phyloP scores from a whole-genome alignment of 1,140 invertebrate species.

The Drosophila serrata region DNA sequence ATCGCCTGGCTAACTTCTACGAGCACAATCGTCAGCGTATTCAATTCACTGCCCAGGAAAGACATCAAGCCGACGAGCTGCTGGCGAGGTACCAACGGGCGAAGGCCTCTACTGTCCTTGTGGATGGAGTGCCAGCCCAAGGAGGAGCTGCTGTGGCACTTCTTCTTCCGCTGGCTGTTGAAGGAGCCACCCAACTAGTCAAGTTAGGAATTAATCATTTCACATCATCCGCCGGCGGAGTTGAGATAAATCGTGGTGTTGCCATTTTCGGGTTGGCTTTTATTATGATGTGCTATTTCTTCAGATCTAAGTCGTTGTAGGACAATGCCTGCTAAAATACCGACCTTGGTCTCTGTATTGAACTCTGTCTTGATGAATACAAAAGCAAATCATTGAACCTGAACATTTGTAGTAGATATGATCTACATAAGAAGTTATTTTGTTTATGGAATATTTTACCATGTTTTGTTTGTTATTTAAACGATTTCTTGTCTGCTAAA shows the following conservation, averaged over 20 bases:
- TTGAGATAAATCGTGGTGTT: background rate
- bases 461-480: background rate
- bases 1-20: background rate
- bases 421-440: background rate
- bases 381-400: background rate
- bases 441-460: background rate
- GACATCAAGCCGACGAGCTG: background rate
- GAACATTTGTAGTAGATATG: background rate
- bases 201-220: background rate
- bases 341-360: too few relatives aligned
- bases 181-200: background rate
- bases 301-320: conserved; percentile 5
- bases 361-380: background rate
- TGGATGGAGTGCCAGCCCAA: background rate
- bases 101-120: background rate
- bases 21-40: background rate
- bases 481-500: too few relatives aligned
- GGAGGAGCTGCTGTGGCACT: background rate
- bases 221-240: background rate
- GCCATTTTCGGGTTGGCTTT: background rate
- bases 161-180: background rate
- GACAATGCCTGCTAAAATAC: background rate
- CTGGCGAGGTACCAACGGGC: background rate
- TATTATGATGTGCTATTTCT: background rate
- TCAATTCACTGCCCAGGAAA: conserved; percentile 1